Base-by-base conservation (phyloP, 2,888 invertebrate genomes). In the Pherbina coryleti region DNA sequence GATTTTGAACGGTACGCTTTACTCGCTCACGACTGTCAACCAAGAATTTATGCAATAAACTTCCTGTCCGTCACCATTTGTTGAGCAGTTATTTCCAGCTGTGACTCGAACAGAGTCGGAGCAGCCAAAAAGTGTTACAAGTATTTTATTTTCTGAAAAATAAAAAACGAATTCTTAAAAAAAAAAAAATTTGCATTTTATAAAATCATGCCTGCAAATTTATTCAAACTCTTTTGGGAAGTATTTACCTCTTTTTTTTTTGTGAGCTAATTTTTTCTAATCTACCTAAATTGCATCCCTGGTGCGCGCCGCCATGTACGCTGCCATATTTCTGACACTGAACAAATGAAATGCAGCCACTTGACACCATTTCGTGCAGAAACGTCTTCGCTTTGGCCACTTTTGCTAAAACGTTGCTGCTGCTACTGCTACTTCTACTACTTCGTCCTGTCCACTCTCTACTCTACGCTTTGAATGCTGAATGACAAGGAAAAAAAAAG, bases 311-410 rank as follows among this genome's bases (percentile, higher is more conserved):
- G 37, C 14, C 44, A 67, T 67, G 67, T 67, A 49, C 19, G 14
- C 14, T 67, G 37, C 31, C 53, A 51, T 51, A 77, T 77, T 79
- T 74, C 71, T 77, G 81, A 80, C 79, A 79, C 74, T 79, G 76
- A 77, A 81, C 78, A 81, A 81, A 78, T 79, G 77, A 79, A 81
- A 81, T 75, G 77, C 76, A 78, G 78, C 77, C 78, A 80, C 80
- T 80, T 80, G 80, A 79, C 80, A 81, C 79, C 78, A 77, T 80
- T 79, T 75, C 77, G 77, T 74, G 53, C 51, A 31, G 17, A 51
- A 70, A 51, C 17, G 64, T 55, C 62, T 67, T 67, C 28, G 66
- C 70, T 17, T 28, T 70, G 51, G 70, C 70, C 70, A 51, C 49
- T 28, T 51, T 25, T 70, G 51, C 22, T 25, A 14, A 17, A 62